phyloP scores from a whole-genome alignment of 2,797 vertebrate species.

The Pseudopleuronectes americanus region DNA sequence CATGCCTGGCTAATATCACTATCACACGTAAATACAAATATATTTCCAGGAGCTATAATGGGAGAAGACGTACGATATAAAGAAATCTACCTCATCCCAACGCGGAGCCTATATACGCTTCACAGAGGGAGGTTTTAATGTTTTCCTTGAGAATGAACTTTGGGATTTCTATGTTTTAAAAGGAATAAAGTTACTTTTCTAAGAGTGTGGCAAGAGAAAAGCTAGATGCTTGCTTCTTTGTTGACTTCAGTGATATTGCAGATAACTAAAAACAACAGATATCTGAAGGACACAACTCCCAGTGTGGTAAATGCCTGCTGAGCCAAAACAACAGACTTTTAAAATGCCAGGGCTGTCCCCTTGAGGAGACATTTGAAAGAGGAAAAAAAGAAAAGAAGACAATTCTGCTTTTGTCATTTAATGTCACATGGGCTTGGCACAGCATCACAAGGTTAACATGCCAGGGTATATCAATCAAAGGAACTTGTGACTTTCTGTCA shows the following conservation, averaged over 20 bases:
- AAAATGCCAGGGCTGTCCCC: slow-evolving; percentile 75
- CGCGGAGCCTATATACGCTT: too few species aligned
- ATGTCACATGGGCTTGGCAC: slow-evolving; percentile 68
- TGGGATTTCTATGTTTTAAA: slow-evolving; percentile 12
- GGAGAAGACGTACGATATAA: background rate
- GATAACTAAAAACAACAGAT: slow-evolving; percentile 34
- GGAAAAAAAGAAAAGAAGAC: slow-evolving; percentile 29
- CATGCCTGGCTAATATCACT: background rate
- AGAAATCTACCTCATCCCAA: background rate
- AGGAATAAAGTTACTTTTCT: slow-evolving; percentile 1
- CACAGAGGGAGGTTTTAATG: background rate
- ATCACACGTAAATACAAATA: slow-evolving; percentile 4
- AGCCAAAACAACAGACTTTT: slow-evolving; percentile 75
- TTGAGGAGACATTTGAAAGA: slow-evolving; percentile 64
- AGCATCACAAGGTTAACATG: slow-evolving; percentile 74
- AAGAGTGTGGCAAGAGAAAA: slow-evolving; percentile 1
- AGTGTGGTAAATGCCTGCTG: slow-evolving; percentile 63
- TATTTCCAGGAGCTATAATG: slow-evolving; percentile 2
- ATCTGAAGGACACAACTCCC: slow-evolving; percentile 71
- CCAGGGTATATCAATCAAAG: slow-evolving; percentile 75
- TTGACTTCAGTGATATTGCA: slow-evolving; percentile 43
- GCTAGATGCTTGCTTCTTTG: slow-evolving; percentile 2
- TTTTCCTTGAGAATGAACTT: background rate
- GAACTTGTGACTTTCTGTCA: slow-evolving; percentile 69
- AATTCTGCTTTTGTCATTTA: slow-evolving; percentile 71